Evolutionary conservation across 2,888 invertebrate genomes (phyloP).

Genomic region (Luperina nickerlii): DNA sequence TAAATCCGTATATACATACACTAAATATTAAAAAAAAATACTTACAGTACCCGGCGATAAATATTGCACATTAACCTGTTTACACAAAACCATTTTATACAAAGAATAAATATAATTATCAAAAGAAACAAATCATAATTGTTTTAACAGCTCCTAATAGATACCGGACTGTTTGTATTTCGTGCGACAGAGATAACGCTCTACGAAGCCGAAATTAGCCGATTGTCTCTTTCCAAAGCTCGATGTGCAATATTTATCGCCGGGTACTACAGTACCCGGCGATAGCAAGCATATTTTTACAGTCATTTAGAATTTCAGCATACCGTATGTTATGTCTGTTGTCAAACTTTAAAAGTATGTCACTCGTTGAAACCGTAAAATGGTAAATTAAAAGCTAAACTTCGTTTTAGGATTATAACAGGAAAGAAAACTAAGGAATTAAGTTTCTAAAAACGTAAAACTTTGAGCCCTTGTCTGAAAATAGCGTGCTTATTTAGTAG

Average conservation of each 20-base stretch:
- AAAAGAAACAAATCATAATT: too few species aligned
- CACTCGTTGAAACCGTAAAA: background rate
- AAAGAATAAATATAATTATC: too few species aligned
- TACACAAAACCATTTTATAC: too few species aligned
- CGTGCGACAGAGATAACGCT: too few species aligned
- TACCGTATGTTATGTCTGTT: background rate
- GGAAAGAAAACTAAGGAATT: background rate
- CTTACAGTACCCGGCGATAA: too few species aligned
- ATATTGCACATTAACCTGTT: too few species aligned
- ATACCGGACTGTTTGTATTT: too few species aligned
- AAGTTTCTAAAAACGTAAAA: background rate
- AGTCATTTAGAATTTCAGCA: background rate
- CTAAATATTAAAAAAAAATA: background rate
- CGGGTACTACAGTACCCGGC: too few species aligned
- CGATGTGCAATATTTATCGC: too few species aligned
- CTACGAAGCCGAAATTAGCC: too few species aligned
- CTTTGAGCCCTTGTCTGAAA: background rate
- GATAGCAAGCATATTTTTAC: background rate
- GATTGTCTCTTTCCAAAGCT: too few species aligned
- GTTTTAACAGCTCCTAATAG: too few species aligned
- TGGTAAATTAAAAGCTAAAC: background rate
- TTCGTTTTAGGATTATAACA: background rate
- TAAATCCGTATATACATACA: background rate
- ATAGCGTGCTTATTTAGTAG: background rate
- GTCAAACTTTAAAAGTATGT: background rate